Percentiles rank a stretch among this genome's conserved stretches.
Conservation (phyloP, 1,140 invertebrate species). For the Campodea augens region DNA sequence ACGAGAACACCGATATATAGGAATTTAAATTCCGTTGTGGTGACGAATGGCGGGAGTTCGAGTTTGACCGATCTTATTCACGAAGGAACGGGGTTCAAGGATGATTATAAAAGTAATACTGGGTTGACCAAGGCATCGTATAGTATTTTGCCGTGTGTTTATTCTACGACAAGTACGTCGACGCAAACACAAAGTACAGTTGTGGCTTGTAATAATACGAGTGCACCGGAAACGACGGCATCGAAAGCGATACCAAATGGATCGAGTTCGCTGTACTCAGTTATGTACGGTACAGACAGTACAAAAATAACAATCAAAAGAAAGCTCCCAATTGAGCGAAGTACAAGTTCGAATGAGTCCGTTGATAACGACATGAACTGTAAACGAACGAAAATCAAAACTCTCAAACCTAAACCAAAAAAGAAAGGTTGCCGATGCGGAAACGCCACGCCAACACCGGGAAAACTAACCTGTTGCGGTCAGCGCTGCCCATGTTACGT, state of each 20-base stretch:
- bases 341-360: slow-evolving; percentile 8
- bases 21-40: slow-evolving; percentile 26
- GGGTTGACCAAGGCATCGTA: slow-evolving; percentile 46
- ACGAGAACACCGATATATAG: slow-evolving; percentile 46
- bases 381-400: slow-evolving; percentile 4
- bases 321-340: slow-evolving; percentile 29
- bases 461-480: slow-evolving; percentile 77
- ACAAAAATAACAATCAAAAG: slow-evolving; percentile 66
- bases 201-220: neutral
- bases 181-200: slow-evolving; percentile 26
- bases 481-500: slow-evolving; percentile 85
- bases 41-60: slow-evolving; percentile 29
- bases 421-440: slow-evolving; percentile 62
- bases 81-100: slow-evolving; percentile 55
- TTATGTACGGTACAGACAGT: slow-evolving; percentile 46
- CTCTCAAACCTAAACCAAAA: slow-evolving; percentile 33
- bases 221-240: slow-evolving; percentile 18
- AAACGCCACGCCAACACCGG: slow-evolving; percentile 66
- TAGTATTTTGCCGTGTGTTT: slow-evolving; percentile 49
- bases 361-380: slow-evolving; percentile 4
- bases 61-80: slow-evolving; percentile 52
- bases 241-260: slow-evolving; percentile 38
- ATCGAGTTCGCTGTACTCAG: slow-evolving; percentile 51
- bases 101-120: slow-evolving; percentile 48
- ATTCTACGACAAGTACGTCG: slow-evolving; percentile 36